These are phyloP conservation scores for Hexactinellida sp. DNA, from an alignment of 37 sponge, comb jelly and placozoan genomes.

Conservation along the genomic window DNA sequence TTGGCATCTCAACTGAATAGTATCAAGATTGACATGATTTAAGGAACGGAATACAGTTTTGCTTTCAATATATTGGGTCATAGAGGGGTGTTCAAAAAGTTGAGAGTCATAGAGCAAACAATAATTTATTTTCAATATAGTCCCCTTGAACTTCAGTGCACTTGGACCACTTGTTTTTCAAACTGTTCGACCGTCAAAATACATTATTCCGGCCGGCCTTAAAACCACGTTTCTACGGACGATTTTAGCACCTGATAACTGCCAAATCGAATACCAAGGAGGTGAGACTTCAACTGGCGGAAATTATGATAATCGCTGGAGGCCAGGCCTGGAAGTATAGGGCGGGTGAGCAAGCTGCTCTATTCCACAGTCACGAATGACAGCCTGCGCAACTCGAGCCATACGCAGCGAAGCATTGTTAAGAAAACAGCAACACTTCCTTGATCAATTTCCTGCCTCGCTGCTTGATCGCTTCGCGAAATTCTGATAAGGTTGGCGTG, in stretches of 20 bases:
- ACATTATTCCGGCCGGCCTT: not conserved
- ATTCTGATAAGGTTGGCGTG: not conserved
- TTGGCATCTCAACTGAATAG: no score
- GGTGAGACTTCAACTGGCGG: not conserved
- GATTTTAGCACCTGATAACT: not conserved
- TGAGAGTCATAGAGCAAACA: no score
- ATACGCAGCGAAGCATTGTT: not conserved
- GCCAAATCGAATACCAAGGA: conserved; percentile 11
- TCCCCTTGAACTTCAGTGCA: not conserved
- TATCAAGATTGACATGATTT: no score
- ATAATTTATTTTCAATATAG: not conserved
- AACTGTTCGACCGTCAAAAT: not conserved
- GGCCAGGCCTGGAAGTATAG: conserved; percentile 2
- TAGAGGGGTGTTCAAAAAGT: no score
- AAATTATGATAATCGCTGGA: not conserved
- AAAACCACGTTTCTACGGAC: conserved; percentile 1
- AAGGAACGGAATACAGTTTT: no score
- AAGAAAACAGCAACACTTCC: not conserved
- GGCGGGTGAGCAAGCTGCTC: conserved; percentile 14
- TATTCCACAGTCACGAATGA: not conserved
- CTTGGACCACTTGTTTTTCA: not conserved
- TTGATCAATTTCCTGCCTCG: not conserved
- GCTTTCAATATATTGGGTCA: no score
- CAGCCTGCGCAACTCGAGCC: not conserved
- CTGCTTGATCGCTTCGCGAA: not conserved